Percentiles rank a stretch among this genome's conserved stretches.
phyloP scores from a whole-genome alignment of 2,888 invertebrate species.

The Rhopalosiphum nymphaeae region DNA sequence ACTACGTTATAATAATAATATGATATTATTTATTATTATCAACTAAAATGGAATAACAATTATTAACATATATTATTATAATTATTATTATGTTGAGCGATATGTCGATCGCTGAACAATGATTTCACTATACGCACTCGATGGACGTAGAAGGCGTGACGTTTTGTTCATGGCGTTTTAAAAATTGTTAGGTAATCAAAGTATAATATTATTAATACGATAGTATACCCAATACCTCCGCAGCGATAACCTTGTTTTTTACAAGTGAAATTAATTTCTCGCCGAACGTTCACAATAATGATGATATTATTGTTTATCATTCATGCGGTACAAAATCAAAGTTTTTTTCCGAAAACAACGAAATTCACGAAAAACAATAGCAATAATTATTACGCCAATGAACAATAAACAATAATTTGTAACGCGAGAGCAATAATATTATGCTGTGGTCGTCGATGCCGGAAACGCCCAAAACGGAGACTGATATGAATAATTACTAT shows the following conservation, averaged over 20 bases:
- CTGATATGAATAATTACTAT: constrained; percentile 1
- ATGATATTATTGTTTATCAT: background rate
- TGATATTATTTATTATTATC: background rate
- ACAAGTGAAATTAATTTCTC: background rate
- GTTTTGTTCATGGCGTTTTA: background rate
- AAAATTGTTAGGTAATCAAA: background rate
- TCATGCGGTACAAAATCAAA: background rate
- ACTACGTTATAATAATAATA: constrained; percentile 8
- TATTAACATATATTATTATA: background rate
- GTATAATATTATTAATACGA: background rate
- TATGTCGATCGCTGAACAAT: background rate
- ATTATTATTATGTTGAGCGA: background rate
- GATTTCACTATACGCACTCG: background rate
- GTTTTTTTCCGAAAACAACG: background rate
- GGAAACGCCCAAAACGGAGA: background rate
- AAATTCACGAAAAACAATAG: background rate
- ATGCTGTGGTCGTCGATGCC: background rate
- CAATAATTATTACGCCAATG: background rate
- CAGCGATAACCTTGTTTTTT: background rate
- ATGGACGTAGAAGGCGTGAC: background rate
- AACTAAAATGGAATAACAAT: background rate
- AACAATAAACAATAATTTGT: constrained; percentile 4
- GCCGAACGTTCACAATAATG: background rate
- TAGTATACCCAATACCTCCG: background rate
- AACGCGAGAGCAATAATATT: constrained; percentile 5